Conservation (phyloP, 2,113 vertebrate genomes). For the Phalacrocorax carbo region DNA sequence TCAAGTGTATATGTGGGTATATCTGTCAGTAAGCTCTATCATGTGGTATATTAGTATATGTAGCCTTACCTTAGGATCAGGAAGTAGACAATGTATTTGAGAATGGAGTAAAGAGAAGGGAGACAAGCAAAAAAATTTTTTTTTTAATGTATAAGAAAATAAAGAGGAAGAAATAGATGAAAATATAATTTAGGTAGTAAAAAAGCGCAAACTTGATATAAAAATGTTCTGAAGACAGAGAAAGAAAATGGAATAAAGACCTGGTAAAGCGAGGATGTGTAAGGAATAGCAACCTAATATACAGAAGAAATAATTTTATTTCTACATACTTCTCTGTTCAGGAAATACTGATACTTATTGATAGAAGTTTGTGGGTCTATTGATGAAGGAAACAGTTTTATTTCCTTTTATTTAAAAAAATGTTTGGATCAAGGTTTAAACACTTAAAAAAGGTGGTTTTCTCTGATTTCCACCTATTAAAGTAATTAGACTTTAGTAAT, state of each 20-base stretch:
- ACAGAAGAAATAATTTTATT: background rate
- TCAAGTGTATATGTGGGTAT: background rate
- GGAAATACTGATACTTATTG: background rate
- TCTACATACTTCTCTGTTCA: background rate
- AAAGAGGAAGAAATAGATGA: background rate
- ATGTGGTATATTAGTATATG: too few species aligned
- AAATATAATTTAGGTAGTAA: background rate
- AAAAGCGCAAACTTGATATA: background rate
- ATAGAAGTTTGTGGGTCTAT: background rate
- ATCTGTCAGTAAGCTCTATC: background rate
- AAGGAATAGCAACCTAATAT: background rate
- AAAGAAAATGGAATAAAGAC: background rate
- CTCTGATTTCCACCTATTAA: background rate
- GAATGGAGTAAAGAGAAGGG: background rate
- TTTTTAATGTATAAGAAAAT: background rate
- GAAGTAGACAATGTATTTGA: background rate
- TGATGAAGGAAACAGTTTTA: background rate
- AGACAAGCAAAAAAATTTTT: background rate
- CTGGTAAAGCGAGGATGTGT: background rate
- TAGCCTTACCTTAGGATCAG: background rate
- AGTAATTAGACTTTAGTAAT: background rate
- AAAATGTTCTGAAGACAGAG: background rate
- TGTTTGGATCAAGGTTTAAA: background rate
- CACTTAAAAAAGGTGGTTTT: rapidly evolving
- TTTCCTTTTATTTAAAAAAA: background rate